A percentile compares a stretch with the other conserved stretches of the same genome.
These are phyloP conservation scores for Dendrolimus houi DNA, from an alignment of 2,888 invertebrate species.

Conservation along the genomic window DNA sequence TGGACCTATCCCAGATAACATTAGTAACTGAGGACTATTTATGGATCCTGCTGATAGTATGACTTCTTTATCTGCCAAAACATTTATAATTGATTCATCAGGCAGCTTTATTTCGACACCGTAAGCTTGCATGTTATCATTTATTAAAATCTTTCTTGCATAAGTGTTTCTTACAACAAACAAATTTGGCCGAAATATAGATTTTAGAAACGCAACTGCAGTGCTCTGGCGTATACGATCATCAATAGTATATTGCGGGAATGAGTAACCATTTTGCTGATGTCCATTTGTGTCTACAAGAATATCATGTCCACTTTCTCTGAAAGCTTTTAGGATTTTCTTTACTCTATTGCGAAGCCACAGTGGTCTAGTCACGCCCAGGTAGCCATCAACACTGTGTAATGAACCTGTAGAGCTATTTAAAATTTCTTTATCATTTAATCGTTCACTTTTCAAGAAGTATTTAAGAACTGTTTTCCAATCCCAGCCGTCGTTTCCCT, in stretches of 20 bases:
- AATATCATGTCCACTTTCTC: slow-evolving; percentile 15
- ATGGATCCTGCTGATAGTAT: slow-evolving; percentile 32
- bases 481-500: slow-evolving; percentile 68
- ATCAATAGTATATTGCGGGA: slow-evolving; percentile 18
- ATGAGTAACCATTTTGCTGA: slow-evolving; percentile 23
- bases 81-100: slow-evolving; percentile 8
- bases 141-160: slow-evolving; percentile 23
- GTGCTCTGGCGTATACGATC: slow-evolving; percentile 23
- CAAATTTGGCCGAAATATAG: slow-evolving; percentile 24
- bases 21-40: slow-evolving; percentile 30
- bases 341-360: slow-evolving; percentile 5
- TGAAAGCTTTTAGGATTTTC: slow-evolving; percentile 11
- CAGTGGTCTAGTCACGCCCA: slow-evolving; percentile 12
- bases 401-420: slow-evolving; percentile 5
- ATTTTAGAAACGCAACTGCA: slow-evolving; percentile 22
- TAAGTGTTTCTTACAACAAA: slow-evolving; percentile 21
- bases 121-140: slow-evolving; percentile 15
- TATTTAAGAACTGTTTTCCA: slow-evolving; percentile 26
- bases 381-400: slow-evolving; percentile 15
- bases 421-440: slow-evolving; percentile 7
- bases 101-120: slow-evolving; percentile 23
- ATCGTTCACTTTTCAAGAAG: slow-evolving; percentile 26
- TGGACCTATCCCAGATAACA: slow-evolving; percentile 36
- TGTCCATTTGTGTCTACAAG: slow-evolving; percentile 23
- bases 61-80: slow-evolving; percentile 23